These are phyloP conservation scores for Corbicula japonica DNA, from an alignment of 2,888 invertebrate genomes.

Conservation along the genomic window DNA sequence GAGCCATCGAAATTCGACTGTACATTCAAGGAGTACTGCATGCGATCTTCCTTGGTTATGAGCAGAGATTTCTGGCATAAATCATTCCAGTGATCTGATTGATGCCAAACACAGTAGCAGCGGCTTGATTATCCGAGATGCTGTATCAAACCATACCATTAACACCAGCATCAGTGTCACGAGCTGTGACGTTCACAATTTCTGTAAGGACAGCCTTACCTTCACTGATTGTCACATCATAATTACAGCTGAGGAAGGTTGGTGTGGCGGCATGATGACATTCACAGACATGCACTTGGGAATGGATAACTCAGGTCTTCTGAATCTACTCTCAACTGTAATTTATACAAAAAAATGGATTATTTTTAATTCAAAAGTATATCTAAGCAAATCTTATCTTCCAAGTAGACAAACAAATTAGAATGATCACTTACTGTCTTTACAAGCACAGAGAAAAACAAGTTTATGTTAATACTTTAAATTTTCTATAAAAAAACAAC, in stretches of 20 bases:
- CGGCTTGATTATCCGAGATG: constrained; percentile 64
- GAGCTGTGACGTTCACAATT: constrained; percentile 66
- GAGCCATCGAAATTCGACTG: no score
- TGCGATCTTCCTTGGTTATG: constrained; percentile 62
- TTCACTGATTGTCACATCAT: constrained; percentile 71
- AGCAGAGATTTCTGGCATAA: constrained; percentile 75
- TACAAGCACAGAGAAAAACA: no score
- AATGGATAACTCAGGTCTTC: constrained; percentile 76
- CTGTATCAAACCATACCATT: constrained; percentile 78
- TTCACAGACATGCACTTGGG: constrained; percentile 68
- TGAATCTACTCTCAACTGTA: constrained; percentile 78
- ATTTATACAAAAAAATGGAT: no score
- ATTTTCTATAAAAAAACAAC: no score
- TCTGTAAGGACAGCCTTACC: constrained; percentile 63
- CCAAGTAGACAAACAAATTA: no score
- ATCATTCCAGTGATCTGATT: constrained; percentile 92
- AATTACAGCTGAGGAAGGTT: constrained; percentile 60
- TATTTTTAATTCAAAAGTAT: no score
- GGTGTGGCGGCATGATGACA: constrained; percentile 73
- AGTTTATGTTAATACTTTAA: no score
- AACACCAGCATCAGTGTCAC: constrained; percentile 62
- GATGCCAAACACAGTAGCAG: constrained; percentile 93
- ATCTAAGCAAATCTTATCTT: no score
- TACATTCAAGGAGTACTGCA: no score
- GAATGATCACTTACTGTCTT: no score